Percentiles rank a stretch among this genome's conserved stretches.
These are phyloP conservation scores for honey bee (Apis mellifera) DNA, from an alignment of 1,140 invertebrate species.

Conservation along the genomic window Amel_HAv3.1 CM009936.2:1735501-1736000, in stretches of 20 bases:
- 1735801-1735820: neutral
- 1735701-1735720: too few species aligned
- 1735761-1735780: neutral
- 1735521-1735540: too few species aligned
- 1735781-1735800: neutral
- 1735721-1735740: too few species aligned
- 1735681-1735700: too few species aligned
- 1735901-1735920: conserved; percentile 76
- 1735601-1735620: too few species aligned
- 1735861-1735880: conserved; percentile 82
- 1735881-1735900: conserved; percentile 72
- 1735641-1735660: too few species aligned
- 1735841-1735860: conserved; percentile 84
- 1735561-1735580: too few species aligned
- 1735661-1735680: too few species aligned
- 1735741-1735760: neutral
- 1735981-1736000: conserved; percentile 87
- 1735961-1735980: conserved; percentile 68
- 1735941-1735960: conserved; percentile 55
- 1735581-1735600: too few species aligned
- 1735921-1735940: conserved; percentile 63
- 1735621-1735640: too few species aligned
- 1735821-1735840: conserved; percentile 88
- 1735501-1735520: too few species aligned
- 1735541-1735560: too few species aligned